Conservation (phyloP, 2,113 vertebrate genomes). For the Hippocampus comes region DNA sequence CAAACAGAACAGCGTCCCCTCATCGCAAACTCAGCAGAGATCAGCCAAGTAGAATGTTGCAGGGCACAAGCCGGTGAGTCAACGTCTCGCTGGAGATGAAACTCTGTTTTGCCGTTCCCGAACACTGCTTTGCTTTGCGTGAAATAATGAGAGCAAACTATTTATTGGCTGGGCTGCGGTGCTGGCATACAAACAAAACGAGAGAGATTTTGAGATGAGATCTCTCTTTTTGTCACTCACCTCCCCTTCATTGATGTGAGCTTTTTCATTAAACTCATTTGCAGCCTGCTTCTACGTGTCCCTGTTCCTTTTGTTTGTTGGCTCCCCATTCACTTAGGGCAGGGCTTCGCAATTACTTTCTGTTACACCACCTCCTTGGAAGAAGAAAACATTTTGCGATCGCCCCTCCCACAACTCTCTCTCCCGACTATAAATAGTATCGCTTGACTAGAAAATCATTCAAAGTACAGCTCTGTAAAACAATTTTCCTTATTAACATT, state of each 20-base stretch:
- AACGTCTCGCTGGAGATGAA: conserved; percentile 46
- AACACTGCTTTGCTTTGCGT: conserved; percentile 18
- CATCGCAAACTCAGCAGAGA: conserved; percentile 25
- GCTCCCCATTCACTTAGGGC: conserved; percentile 16
- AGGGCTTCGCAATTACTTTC: no score
- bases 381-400: no score
- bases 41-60: conserved; percentile 5
- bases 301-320: conserved; percentile 38
- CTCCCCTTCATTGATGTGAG: conserved; percentile 5
- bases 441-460: no score
- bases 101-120: conserved; percentile 16
- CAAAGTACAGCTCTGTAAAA: no score
- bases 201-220: conserved; percentile 18
- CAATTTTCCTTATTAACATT: no score
- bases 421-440: no score
- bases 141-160: conserved; percentile 39
- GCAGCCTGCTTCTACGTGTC: conserved; percentile 26
- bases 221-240: neutral
- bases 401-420: no score
- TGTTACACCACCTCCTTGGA: no score
- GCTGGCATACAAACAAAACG: conserved; percentile 30
- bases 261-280: neutral
- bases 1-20: conserved; percentile 27
- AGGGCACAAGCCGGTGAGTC: conserved; percentile 39
- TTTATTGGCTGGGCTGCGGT: conserved; percentile 19